Evolutionary conservation across 2,797 vertebrate species (phyloP).

Genomic region (Oceanodroma leucorhoa): DNA sequence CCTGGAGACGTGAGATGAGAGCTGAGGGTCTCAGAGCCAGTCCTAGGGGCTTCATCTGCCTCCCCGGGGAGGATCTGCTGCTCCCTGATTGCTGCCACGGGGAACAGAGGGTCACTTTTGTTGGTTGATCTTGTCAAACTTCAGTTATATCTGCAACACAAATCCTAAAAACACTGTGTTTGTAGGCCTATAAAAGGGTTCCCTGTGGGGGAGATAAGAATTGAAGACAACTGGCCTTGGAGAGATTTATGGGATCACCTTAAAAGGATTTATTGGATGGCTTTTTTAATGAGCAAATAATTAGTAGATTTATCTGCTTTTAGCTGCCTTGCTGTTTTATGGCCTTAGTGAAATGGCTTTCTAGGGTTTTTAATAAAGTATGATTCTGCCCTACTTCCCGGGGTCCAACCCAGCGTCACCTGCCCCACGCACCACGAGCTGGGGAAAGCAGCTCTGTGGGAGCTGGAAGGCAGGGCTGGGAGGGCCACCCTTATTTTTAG

Average conservation of each 20-base stretch:
- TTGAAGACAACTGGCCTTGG: constrained; percentile 13
- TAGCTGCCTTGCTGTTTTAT: constrained; percentile 7
- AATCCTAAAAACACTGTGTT: neutral
- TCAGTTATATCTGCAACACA: neutral
- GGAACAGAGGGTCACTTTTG: neutral
- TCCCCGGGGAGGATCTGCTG: neutral
- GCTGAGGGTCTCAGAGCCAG: neutral
- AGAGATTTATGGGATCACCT: constrained; percentile 47
- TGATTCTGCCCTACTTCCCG: neutral
- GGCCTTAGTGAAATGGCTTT: neutral
- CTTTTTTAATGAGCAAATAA: constrained; percentile 47
- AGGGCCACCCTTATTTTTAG: neutral
- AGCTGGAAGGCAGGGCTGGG: neutral
- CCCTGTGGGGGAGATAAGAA: constrained; percentile 1
- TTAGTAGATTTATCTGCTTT: constrained; percentile 46
- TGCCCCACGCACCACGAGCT: neutral
- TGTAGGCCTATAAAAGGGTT: constrained; percentile 14
- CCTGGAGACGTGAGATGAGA: neutral
- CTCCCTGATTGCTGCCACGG: neutral
- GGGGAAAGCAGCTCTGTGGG: neutral
- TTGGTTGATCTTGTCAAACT: neutral
- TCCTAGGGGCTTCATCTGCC: neutral
- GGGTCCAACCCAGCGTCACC: fast-evolving
- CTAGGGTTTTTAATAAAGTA: neutral
- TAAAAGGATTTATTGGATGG: constrained; percentile 47